phyloP scores from a whole-genome alignment of 2,888 invertebrate genomes.

The Eupithecia subfuscata region DNA sequence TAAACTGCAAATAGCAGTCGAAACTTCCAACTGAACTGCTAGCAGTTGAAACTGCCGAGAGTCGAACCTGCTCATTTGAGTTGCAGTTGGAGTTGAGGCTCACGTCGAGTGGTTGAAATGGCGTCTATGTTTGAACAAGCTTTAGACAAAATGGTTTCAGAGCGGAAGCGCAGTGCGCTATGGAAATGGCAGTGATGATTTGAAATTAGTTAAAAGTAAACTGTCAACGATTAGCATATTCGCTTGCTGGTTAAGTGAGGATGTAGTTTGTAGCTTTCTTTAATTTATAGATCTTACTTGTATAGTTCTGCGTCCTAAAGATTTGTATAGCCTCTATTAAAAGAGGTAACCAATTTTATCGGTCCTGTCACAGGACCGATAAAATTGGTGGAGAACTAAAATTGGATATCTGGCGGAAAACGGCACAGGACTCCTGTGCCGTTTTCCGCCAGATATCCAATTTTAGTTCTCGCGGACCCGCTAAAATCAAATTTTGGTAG shows the following conservation, averaged over 20 bases:
- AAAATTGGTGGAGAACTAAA: no score
- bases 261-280: not conserved
- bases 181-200: not conserved
- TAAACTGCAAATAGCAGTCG: not conserved
- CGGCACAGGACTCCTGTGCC: not conserved
- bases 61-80: constrained; percentile 8
- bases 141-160: not conserved
- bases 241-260: no score
- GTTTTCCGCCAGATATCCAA: not conserved
- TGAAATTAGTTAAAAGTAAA: no score
- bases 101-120: not conserved
- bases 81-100: constrained; percentile 4
- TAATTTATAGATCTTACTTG: not conserved
- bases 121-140: not conserved
- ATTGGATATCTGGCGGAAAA: not conserved
- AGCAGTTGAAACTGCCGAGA: not conserved
- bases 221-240: no score
- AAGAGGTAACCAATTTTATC: not conserved
- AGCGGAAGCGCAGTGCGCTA: not conserved
- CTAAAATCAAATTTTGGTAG: not conserved
- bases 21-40: not conserved
- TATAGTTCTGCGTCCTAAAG: not conserved
- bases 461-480: not conserved
- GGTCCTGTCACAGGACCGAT: no score
- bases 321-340: not conserved